Percentiles rank a stretch among this genome's conserved stretches.
phyloP scores from a whole-genome alignment of 2,113 vertebrate species.

The Clinocottus analis region DNA sequence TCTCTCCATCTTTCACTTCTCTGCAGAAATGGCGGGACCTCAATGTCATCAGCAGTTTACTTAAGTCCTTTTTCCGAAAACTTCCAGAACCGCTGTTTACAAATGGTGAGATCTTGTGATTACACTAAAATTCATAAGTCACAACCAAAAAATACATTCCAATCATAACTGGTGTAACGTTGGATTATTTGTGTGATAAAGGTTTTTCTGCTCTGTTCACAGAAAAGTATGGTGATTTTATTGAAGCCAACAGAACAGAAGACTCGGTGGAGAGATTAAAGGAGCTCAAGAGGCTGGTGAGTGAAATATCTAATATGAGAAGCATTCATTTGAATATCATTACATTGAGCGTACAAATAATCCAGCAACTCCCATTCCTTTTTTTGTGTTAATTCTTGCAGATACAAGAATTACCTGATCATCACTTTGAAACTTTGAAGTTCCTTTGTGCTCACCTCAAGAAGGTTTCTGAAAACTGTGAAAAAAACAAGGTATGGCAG shows the following conservation, averaged over 20 bases:
- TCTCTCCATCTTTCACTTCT: constrained; percentile 5
- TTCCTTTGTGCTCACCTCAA: constrained; percentile 97
- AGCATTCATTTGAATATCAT: background rate
- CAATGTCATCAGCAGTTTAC: constrained; percentile 98
- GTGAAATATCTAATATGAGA: constrained; percentile 47
- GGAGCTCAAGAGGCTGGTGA: constrained; percentile 95
- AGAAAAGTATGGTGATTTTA: constrained; percentile 97
- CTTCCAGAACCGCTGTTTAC: constrained; percentile 98
- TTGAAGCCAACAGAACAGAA: constrained; percentile 96
- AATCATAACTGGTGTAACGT: background rate
- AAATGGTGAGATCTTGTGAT: constrained; percentile 86
- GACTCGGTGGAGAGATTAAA: constrained; percentile 93
- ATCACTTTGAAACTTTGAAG: constrained; percentile 97
- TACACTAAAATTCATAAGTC: background rate
- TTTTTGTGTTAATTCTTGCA: constrained; percentile 67
- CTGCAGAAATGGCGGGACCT: constrained; percentile 98
- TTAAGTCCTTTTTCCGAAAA: constrained; percentile 98
- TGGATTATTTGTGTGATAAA: background rate
- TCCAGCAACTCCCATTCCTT: background rate
- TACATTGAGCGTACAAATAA: background rate
- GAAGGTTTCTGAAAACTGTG: constrained; percentile 95
- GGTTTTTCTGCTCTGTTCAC: constrained; percentile 48
- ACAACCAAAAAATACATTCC: background rate
- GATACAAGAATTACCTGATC: constrained; percentile 93
- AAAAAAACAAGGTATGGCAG: constrained; percentile 94